Base-by-base conservation (phyloP, 2,888 invertebrate genomes). In the Dorcus hopei region DNA sequence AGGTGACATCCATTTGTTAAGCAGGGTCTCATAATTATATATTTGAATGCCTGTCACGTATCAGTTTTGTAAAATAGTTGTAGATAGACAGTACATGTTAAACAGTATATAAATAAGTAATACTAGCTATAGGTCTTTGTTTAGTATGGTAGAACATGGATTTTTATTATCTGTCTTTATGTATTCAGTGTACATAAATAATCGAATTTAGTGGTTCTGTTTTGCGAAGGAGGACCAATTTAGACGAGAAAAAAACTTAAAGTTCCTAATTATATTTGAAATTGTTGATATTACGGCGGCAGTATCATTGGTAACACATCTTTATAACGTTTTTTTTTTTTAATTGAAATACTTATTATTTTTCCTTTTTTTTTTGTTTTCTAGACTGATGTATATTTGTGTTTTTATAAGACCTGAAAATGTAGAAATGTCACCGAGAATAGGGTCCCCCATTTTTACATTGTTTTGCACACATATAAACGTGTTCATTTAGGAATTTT, bases 11-110 rank as follows among this genome's bases (percentile, higher is more conserved):
- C 75, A 76, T 73, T 74, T 74, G 71, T 76, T 68, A 77, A 76
- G 77, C 79, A 79, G 79, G 79, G 79, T 79, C 77, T 74, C 74
- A 76, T 74, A 75, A 76, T 77, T 75, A 78, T 75, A 73, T 76
- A 73, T 73, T 74, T 73, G 72, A 73, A 72, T 77, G 76, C 68
- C 61, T 74, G 77, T 73, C 76, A 71, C 68, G 70, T 73, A 72
- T 65, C 69, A 70, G 75, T 70, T 40, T 26, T 54, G 58, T 54
- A 58, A 58, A 43, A 57, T 52, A 71, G 62, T 65, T 72, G 75
- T 75, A 74, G 75, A 74, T 75, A 73, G 68, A 61, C 57, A 67
- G 55, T 50, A 64, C 65, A 54, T 38, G 7, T 19, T 38, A 52
- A 40, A 57, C 39, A 33, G 43, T 14, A 50, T 40, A 55, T 47